Evolutionary conservation across 2,113 vertebrate genomes (phyloP).

Genomic region (Silurus glanis): DNA sequence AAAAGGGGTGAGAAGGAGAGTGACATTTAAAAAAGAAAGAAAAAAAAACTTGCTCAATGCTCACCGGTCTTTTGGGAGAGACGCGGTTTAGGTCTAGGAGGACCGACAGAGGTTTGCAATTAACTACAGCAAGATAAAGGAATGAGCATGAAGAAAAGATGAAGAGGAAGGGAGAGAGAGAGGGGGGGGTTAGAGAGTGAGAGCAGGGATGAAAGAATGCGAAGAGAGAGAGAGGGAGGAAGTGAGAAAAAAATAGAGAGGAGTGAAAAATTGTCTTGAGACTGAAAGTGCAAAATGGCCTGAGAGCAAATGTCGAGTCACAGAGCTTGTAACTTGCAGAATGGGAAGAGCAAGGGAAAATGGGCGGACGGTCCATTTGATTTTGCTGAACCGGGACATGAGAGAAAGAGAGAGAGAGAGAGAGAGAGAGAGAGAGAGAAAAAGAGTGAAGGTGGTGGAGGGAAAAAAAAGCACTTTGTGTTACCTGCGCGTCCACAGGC

Average conservation of each 20-base stretch:
- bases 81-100: constrained; percentile 49
- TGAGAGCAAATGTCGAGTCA: constrained; percentile 19
- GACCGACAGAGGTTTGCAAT: constrained; percentile 63
- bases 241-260: constrained; percentile 6
- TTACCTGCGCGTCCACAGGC: constrained; percentile 23
- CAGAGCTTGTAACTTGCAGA: constrained; percentile 18
- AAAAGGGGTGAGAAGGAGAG: neutral
- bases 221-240: constrained; percentile 9
- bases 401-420: neutral
- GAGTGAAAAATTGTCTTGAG: constrained; percentile 13
- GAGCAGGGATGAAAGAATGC: neutral
- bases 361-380: constrained; percentile 36
- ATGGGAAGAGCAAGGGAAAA: neutral
- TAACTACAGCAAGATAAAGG: constrained; percentile 59
- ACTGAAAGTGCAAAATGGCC: constrained; percentile 16
- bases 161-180: neutral
- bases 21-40: constrained; percentile 13
- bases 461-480: neutral
- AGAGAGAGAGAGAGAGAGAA: neutral
- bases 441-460: neutral
- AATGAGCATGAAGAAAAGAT: constrained; percentile 15
- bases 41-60: constrained; percentile 48
- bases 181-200: neutral
- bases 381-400: constrained; percentile 21
- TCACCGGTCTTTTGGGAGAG: constrained; percentile 44